Percentiles rank a stretch among this genome's conserved stretches.
phyloP scores from a whole-genome alignment of 2,113 vertebrate species.

The Lamprotornis superbus region DNA sequence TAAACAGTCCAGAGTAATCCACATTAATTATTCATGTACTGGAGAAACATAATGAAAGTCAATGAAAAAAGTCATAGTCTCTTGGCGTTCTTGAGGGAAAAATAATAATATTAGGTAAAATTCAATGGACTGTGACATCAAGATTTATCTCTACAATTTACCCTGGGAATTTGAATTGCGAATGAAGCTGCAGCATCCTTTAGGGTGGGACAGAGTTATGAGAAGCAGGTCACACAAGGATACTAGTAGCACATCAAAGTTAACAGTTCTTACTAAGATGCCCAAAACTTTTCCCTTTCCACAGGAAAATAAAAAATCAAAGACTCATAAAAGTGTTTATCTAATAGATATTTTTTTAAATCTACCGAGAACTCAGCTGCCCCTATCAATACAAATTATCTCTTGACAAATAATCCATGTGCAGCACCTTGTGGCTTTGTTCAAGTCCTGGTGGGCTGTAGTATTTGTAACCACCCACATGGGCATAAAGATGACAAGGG shows the following conservation, averaged over 20 bases:
- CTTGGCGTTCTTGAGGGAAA: neutral
- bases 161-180: neutral
- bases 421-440: neutral
- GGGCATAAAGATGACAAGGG: neutral
- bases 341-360: neutral
- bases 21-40: constrained; percentile 16
- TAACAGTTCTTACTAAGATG: neutral
- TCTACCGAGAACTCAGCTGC: neutral
- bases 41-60: constrained; percentile 7
- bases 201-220: neutral
- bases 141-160: constrained; percentile 34
- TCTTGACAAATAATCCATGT: neutral
- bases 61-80: constrained; percentile 3
- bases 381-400: neutral
- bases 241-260: neutral
- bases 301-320: neutral
- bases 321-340: neutral
- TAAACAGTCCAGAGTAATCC: neutral
- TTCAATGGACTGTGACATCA: neutral
- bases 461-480: fast-evolving
- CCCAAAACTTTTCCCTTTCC: neutral
- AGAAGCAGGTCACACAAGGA: neutral
- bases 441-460: neutral
- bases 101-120: constrained; percentile 33
- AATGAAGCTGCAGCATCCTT: neutral